A percentile compares a stretch with the other conserved stretches of the same genome.
Evolutionary conservation across 2,888 invertebrate genomes (phyloP).

Genomic region (Steinernema hermaphroditum): DNA sequence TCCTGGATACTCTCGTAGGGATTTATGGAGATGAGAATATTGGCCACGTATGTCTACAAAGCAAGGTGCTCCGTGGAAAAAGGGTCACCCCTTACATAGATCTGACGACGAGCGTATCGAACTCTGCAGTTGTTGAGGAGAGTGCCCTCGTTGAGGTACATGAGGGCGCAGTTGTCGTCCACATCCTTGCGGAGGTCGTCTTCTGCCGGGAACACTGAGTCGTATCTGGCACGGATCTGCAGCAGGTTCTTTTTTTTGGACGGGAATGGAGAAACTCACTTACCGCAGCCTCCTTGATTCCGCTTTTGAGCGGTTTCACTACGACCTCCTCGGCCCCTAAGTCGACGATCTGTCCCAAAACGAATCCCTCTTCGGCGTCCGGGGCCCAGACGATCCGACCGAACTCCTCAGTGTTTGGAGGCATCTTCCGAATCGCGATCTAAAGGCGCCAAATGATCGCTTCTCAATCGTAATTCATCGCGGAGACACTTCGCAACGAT

Average conservation of each 20-base stretch:
- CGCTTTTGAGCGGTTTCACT: slow-evolving; percentile 72
- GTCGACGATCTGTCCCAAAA: slow-evolving; percentile 75
- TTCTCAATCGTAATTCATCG: neutral
- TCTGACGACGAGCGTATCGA: slow-evolving; percentile 88
- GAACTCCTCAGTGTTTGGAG: neutral
- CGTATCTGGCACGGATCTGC: slow-evolving; percentile 78
- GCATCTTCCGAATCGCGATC: neutral
- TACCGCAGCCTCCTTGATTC: neutral
- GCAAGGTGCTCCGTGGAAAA: neutral
- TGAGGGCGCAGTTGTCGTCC: slow-evolving; percentile 94
- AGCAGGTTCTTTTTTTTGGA: slow-evolving; percentile 28
- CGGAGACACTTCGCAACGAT: neutral
- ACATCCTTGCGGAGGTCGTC: slow-evolving; percentile 83
- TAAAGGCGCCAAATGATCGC: no score
- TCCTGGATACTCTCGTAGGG: slow-evolving; percentile 90
- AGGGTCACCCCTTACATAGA: slow-evolving; percentile 79
- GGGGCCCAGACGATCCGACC: neutral
- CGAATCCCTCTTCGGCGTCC: neutral
- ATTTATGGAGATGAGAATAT: slow-evolving; percentile 94
- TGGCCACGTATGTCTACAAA: slow-evolving; percentile 92
- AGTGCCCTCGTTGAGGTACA: slow-evolving; percentile 96
- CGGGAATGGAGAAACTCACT: neutral
- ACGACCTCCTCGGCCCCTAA: slow-evolving; percentile 75
- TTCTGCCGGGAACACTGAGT: slow-evolving; percentile 87
- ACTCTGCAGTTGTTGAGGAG: slow-evolving; percentile 86